Conservation (phyloP, 1,140 invertebrate species). For the Anastatus disparis region DNA sequence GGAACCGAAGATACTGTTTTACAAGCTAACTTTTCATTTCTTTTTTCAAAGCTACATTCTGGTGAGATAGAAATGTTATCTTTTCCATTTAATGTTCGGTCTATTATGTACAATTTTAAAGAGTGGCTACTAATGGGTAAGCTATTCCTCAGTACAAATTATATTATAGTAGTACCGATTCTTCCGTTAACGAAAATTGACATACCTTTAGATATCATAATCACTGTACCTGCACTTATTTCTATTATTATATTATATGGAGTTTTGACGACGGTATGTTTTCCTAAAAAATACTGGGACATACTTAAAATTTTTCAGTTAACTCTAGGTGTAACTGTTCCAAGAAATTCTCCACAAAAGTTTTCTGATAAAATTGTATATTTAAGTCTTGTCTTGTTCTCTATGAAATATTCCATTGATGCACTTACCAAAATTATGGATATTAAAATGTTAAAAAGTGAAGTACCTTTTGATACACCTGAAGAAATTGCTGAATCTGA, state of each 20-base stretch:
- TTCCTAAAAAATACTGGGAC: background rate
- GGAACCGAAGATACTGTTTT: background rate
- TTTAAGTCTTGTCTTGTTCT: background rate
- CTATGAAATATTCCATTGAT: background rate
- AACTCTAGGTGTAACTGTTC: background rate
- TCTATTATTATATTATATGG: background rate
- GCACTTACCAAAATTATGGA: background rate
- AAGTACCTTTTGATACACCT: background rate
- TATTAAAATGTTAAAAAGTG: background rate
- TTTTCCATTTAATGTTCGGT: background rate
- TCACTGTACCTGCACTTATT: background rate
- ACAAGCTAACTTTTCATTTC: background rate
- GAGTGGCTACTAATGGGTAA: background rate
- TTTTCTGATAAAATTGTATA: background rate
- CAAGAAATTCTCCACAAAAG: background rate
- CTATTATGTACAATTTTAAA: background rate
- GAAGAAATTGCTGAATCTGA: background rate
- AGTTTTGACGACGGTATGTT: background rate
- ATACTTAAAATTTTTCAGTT: background rate
- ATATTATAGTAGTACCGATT: background rate
- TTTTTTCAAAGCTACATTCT: background rate
- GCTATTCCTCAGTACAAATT: background rate
- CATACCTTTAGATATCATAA: background rate
- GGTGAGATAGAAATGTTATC: background rate
- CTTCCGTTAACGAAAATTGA: background rate